Evolutionary conservation across 2,113 vertebrate genomes (phyloP).

Genomic region (Hemichromis elongatus): DNA sequence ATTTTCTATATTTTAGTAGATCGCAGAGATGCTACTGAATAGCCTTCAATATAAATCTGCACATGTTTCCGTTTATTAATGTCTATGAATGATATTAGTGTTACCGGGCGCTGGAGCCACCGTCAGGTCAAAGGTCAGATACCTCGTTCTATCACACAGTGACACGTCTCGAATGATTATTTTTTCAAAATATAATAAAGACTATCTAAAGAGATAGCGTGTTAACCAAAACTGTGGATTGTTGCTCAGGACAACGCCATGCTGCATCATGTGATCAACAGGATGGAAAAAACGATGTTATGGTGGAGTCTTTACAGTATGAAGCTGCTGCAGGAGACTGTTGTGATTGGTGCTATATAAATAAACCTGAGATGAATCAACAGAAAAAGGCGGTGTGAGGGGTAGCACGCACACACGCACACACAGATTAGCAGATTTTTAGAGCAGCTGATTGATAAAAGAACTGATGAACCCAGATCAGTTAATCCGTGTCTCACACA

Average conservation of each 20-base stretch:
- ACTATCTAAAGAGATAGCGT: neutral
- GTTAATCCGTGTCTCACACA: slow-evolving; percentile 9
- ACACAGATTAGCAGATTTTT: neutral
- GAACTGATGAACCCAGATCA: slow-evolving; percentile 7
- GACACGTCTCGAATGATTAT: neutral
- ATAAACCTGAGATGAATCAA: neutral
- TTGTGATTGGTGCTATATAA: no score
- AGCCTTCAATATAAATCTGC: no score
- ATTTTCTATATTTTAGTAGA: no score
- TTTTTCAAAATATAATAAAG: rapidly evolving
- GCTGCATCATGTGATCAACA: neutral
- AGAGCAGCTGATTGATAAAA: slow-evolving; percentile 4
- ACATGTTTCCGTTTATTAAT: no score
- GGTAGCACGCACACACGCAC: neutral
- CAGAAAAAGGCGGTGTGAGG: neutral
- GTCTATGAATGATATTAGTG: no score
- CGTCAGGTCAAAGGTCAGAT: rapidly evolving
- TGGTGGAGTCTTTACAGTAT: neutral
- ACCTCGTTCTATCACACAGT: no score
- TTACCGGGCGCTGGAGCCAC: no score
- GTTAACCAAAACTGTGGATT: neutral
- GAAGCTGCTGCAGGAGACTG: no score
- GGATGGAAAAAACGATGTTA: neutral
- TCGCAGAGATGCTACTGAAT: no score
- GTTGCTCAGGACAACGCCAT: neutral